phyloP scores from a whole-genome alignment of 2,113 vertebrate genomes.

The Aepyceros melampus region DNA sequence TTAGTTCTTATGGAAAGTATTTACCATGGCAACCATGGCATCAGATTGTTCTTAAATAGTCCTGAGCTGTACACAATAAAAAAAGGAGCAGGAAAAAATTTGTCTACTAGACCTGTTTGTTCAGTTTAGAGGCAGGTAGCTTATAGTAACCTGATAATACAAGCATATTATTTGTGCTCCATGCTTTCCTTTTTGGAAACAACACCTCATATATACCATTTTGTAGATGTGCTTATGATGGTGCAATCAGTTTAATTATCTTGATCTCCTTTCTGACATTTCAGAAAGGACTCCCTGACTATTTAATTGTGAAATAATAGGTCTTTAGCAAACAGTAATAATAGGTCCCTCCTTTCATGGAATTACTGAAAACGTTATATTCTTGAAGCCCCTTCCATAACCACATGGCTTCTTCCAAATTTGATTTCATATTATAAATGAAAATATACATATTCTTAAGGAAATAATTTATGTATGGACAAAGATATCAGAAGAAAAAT shows the following conservation, averaged over 20 bases:
- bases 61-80: neutral
- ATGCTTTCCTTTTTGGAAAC: neutral
- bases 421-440: neutral
- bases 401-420: neutral
- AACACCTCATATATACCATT: neutral
- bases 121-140: neutral
- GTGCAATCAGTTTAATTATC: neutral
- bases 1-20: slow-evolving; percentile 70
- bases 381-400: neutral
- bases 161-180: neutral
- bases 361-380: neutral
- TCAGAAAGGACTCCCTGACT: neutral
- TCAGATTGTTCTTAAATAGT: slow-evolving; percentile 14
- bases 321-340: neutral
- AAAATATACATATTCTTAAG: neutral
- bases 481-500: neutral
- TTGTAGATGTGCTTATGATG: neutral
- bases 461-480: neutral
- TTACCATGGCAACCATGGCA: slow-evolving; percentile 77
- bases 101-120: neutral
- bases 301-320: neutral
- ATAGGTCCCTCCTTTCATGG: neutral
- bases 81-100: neutral
- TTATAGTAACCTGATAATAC: no score
- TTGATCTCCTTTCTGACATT: neutral